Evolutionary conservation across 2,888 invertebrate genomes (phyloP), one percentile per base, ranked within the genome.

Genomic region (Alcis repandata): DNA sequence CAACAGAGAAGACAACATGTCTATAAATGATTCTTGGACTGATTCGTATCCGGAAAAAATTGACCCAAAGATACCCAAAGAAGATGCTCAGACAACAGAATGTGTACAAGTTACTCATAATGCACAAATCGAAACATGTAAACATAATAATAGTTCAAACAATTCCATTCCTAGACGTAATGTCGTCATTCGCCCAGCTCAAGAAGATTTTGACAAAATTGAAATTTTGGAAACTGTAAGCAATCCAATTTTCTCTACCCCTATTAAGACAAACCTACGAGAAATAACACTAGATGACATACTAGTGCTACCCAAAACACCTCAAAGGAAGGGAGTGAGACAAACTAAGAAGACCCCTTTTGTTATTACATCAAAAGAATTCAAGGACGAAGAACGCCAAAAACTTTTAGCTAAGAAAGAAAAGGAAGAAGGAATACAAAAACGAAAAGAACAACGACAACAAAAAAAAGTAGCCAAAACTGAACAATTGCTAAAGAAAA

Each of bases 361-460:
- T 66, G 68, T 68, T 36, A 36, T 70, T 36, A 64, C 64, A 15
- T 67, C 64, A 27, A 62, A 20, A 19, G 36, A 66, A 54, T 68
- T 56, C 60, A 67, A 68, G 46, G 67, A 45, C 11, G 46, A 68
- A 59, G 63, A 68, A 59, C 52, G 22, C 32, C 49, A 65, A 59
- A 69, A 69, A 61, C 49, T 48, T 46, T 61, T 52, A 58, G 51
- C 59, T 0, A 65, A 67, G 57, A 40, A 40, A 49, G 59, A 69
- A 54, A 67, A 67, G 46, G 62, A 41, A 61, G 66, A 68, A 66
- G 65, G 68, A n/a, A 65, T 70, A 33, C 56, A 59, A 38, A 70
- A 63, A 63, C 60, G 62, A 62, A 67, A 67, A 59, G 59, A 63
- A 58, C 52, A 58, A 41, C 56, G 53, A 53, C 27, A 56, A 45